Conservation (phyloP, 2,888 invertebrate species). For the Sycophila texana region DNA sequence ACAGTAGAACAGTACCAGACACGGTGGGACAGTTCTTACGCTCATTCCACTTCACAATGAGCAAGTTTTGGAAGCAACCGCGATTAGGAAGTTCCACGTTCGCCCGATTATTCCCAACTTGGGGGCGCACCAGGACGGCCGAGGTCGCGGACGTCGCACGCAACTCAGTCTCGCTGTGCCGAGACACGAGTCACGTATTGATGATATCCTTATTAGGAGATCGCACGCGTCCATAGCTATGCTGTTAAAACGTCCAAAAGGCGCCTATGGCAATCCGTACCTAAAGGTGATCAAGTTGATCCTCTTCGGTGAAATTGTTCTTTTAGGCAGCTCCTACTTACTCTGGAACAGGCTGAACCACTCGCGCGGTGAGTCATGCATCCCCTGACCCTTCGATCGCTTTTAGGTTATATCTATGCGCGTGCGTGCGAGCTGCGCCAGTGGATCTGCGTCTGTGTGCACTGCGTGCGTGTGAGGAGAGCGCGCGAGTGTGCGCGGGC, state of each 20-base stretch:
- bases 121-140: no score
- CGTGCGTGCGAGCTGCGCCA: no score
- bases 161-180: neutral
- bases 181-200: slow-evolving; percentile 19
- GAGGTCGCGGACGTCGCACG: no score
- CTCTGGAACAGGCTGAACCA: slow-evolving; percentile 38
- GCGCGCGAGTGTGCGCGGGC: no score
- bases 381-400: neutral
- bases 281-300: slow-evolving; percentile 35
- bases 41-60: no score
- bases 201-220: slow-evolving; percentile 74
- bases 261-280: neutral
- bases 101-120: no score
- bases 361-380: slow-evolving; percentile 46
- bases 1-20: no score
- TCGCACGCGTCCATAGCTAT: slow-evolving; percentile 57
- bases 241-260: slow-evolving; percentile 47
- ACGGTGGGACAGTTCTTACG: no score
- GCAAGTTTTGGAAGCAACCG: no score
- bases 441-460: no score
- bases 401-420: slow-evolving; percentile 47
- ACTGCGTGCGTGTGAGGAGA: no score
- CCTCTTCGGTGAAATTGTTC: slow-evolving; percentile 19
- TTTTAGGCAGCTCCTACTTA: neutral
- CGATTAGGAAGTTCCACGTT: no score